These are phyloP conservation scores for Trichogramma pretiosum DNA, from an alignment of 1,140 invertebrate species.

Conservation along the genomic window DNA sequence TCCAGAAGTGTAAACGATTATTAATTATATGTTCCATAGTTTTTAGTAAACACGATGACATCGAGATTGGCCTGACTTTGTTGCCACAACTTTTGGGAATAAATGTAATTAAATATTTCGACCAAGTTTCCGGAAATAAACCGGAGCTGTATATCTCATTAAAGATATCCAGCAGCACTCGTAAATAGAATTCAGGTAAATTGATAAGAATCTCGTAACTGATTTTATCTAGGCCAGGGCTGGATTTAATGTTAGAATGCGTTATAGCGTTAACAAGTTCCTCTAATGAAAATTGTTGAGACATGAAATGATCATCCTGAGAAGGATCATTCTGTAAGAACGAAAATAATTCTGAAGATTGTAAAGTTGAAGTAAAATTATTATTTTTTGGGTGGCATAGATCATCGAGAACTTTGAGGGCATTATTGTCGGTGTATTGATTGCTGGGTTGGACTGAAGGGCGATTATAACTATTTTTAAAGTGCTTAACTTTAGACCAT, in stretches of 20 bases:
- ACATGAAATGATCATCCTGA: neutral
- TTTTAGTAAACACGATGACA: conserved; percentile 17
- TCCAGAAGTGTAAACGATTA: too few species aligned
- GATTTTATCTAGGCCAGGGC: conserved; percentile 6
- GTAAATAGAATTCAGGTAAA: neutral
- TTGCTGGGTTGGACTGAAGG: too few species aligned
- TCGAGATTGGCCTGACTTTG: conserved; percentile 21
- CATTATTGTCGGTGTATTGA: neutral
- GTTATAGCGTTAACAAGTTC: neutral
- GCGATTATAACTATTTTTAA: neutral
- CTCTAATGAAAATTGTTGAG: neutral
- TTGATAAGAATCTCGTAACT: neutral
- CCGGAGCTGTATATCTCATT: neutral
- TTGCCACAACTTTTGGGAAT: conserved; percentile 13
- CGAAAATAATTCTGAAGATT: neutral
- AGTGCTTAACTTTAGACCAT: neutral
- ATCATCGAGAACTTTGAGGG: neutral
- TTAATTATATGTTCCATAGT: neutral
- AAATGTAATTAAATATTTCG: conserved; percentile 2
- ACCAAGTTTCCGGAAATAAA: conserved; percentile 6
- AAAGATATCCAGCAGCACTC: neutral
- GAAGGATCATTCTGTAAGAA: neutral
- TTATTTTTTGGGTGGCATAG: neutral
- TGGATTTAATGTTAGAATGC: neutral
- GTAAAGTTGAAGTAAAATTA: neutral